Base-by-base conservation (phyloP, 2,888 invertebrate species). In the Agrotis clavis region DNA sequence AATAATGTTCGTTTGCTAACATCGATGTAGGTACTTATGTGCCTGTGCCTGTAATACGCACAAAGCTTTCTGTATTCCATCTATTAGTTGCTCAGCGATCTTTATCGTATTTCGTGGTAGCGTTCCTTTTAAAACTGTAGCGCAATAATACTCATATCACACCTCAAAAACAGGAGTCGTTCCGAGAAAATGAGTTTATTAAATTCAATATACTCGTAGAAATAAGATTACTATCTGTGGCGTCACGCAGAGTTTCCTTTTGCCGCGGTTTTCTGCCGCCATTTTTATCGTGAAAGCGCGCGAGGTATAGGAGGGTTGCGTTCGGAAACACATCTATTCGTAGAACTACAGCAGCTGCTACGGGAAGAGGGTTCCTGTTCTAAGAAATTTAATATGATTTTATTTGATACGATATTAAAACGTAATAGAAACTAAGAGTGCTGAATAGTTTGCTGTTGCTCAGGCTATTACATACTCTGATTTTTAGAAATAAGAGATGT, bases 311-410 rank as follows among this genome's bases (percentile, higher is more conserved):
- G n/a, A n/a, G 85, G 83, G 79, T 82, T 79, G 79, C 76, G 72
- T 80, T 82, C 74, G 80, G 74, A 76, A 84, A 81, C 78, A 60
- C 73, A 64, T 79, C 68, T 81, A 83, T 93, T 93, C 93, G 86
- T 65, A 88, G 93, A 93, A 93, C 41, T 82, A 86, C 91, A 91
- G 92, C 91, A 91, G 92, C 90, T 92, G 92, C 82, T 81, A 57
- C 53, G 57, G 65, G 66, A 64, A 73, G 79, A 84, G 89, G 89
- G 88, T 78, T 62, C 71, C 53, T 50, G 67, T 92, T 92, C 92
- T 86, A 35, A 85, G 92, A 92, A 92, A 87, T 89, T 47, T 82
- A 87, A 89, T 90, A 83, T 74, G 67, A 74, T 77, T 70, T 71
- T 77, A 79, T 82, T 74, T 59, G 61, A 73, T 71, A 54, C 77